phyloP scores from a whole-genome alignment of 2,797 vertebrate genomes.

The Halcyon smyrnensis region DNA sequence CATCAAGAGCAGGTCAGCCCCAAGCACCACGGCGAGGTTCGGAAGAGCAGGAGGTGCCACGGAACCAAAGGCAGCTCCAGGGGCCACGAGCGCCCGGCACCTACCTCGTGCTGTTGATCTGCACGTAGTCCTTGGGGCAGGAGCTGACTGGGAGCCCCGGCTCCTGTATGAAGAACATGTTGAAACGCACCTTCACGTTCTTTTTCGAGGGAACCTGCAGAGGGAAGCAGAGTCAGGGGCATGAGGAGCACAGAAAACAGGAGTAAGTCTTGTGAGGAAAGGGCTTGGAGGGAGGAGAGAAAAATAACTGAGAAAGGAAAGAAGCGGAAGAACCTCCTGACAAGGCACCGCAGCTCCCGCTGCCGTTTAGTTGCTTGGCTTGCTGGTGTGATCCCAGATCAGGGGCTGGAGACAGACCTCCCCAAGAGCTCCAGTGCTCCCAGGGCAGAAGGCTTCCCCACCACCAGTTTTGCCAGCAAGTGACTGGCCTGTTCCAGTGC shows the following conservation, averaged over 20 bases:
- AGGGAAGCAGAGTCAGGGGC: background rate
- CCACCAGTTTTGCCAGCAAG: background rate
- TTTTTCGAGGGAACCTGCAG: constrained; percentile 82
- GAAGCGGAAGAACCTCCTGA: background rate
- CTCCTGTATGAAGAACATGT: constrained; percentile 84
- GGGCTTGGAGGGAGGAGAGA: rapidly evolving
- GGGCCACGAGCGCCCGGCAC: background rate
- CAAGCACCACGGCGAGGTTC: background rate
- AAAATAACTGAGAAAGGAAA: background rate
- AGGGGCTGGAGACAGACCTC: background rate
- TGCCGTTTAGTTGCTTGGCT: background rate
- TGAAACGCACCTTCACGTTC: constrained; percentile 87
- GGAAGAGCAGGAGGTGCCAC: background rate
- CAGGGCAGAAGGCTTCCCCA: background rate
- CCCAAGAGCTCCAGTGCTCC: background rate
- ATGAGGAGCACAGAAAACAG: background rate
- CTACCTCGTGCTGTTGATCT: constrained; percentile 84
- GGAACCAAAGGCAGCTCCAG: background rate
- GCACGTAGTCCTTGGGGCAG: constrained; percentile 89
- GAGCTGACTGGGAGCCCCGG: background rate
- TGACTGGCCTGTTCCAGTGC: background rate
- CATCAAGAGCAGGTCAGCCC: background rate
- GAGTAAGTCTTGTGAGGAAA: background rate
- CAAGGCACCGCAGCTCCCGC: background rate
- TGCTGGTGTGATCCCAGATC: background rate